Evolutionary conservation across 2,797 vertebrate species (phyloP).

Genomic region (Botia kubotai): DNA sequence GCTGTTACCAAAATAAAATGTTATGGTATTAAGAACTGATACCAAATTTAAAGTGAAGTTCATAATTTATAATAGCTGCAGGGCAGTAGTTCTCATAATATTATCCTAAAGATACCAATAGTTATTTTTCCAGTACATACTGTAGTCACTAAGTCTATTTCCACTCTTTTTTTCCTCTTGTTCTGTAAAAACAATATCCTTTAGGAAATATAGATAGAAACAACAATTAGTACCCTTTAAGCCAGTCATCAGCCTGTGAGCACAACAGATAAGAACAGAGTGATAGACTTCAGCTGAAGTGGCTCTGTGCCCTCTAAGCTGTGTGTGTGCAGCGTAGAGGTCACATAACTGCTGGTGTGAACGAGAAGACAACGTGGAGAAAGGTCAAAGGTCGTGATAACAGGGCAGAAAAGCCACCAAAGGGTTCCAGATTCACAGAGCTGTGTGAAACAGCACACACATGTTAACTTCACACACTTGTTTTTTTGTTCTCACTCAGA

Average conservation of each 20-base stretch:
- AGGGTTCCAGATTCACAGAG: conserved; percentile 64
- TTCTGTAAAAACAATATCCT: conserved; percentile 7
- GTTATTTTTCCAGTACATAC: not conserved
- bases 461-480: conserved; percentile 34
- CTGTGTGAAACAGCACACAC: conserved; percentile 34
- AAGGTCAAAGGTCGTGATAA: conserved; percentile 63
- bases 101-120: too few relatives aligned
- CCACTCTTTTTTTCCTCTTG: conserved; percentile 7
- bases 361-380: not conserved
- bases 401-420: conserved; percentile 63
- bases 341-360: not conserved
- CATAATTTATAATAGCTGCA: too few relatives aligned
- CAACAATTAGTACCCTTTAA: not conserved
- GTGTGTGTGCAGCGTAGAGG: not conserved
- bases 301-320: not conserved
- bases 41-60: too few relatives aligned
- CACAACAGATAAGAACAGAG: conserved; percentile 10
- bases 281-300: not conserved
- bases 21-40: too few relatives aligned
- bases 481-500: conserved; percentile 20
- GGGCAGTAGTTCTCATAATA: too few relatives aligned
- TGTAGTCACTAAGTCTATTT: not conserved
- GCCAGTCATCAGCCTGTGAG: conserved; percentile 21
- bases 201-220: not conserved
- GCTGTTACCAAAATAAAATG: too few relatives aligned